Evolutionary conservation across 2,888 invertebrate genomes (phyloP).

Genomic region (Heliconius ethilla): DNA sequence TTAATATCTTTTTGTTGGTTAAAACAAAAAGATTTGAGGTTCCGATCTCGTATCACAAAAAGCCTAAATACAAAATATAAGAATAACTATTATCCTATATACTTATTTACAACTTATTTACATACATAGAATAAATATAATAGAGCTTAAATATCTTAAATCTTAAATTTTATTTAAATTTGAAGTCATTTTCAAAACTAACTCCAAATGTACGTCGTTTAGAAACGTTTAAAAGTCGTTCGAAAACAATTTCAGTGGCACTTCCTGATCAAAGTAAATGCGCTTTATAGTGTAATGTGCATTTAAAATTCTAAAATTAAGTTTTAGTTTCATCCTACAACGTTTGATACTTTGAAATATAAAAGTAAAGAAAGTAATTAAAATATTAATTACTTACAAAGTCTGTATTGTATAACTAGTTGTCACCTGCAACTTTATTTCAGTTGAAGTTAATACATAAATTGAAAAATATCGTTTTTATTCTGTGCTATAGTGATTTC

Average conservation of each 20-base stretch:
- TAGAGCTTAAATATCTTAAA: background rate
- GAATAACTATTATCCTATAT: too few relatives aligned
- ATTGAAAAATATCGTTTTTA: too few relatives aligned
- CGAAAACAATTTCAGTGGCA: conserved; percentile 39
- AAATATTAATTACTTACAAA: background rate
- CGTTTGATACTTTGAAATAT: too few relatives aligned
- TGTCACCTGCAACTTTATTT: too few relatives aligned
- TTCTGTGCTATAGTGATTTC: too few relatives aligned
- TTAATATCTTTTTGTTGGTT: background rate
- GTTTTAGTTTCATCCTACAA: background rate
- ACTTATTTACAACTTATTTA: background rate
- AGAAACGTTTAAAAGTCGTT: conserved; percentile 37
- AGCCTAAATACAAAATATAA: too few relatives aligned
- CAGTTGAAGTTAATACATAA: too few relatives aligned
- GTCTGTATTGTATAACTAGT: background rate
- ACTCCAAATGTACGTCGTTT: conserved; percentile 33
- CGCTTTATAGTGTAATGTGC: conserved; percentile 32
- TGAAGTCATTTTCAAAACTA: conserved; percentile 12
- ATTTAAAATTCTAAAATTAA: conserved; percentile 22
- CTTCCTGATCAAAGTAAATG: conserved; percentile 32
- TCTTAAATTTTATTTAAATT: too few relatives aligned
- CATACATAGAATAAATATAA: background rate
- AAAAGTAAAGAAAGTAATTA: too few relatives aligned
- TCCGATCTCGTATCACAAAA: background rate
- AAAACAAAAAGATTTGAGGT: too few relatives aligned